Evolutionary conservation across 2,888 invertebrate species (phyloP).

Genomic region (Dryocosmus kuriphilus): DNA sequence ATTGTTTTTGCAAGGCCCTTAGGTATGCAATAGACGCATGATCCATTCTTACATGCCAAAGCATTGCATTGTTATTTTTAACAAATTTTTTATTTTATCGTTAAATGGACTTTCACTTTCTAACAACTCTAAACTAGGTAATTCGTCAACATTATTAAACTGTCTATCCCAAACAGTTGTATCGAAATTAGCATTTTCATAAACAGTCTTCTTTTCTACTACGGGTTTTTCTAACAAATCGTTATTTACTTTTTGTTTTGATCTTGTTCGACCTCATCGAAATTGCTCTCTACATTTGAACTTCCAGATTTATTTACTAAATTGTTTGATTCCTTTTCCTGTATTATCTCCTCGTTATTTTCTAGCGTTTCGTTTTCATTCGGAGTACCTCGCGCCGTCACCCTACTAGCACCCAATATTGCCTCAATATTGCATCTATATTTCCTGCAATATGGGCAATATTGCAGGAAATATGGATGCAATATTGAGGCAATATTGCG

Average conservation of each 20-base stretch:
- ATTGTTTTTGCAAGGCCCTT: slow-evolving; percentile 43
- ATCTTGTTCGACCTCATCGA: background rate
- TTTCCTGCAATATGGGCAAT: too few species aligned
- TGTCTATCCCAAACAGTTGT: slow-evolving; percentile 17
- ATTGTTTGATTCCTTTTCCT: background rate
- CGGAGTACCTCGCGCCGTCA: background rate
- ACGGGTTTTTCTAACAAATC: background rate
- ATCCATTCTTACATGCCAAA: slow-evolving; percentile 62
- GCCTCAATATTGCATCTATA: too few species aligned
- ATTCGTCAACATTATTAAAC: background rate
- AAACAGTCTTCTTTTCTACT: background rate
- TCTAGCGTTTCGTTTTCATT: background rate
- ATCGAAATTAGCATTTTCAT: slow-evolving; percentile 2
- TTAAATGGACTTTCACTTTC: slow-evolving; percentile 38
- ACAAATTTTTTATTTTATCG: slow-evolving; percentile 5
- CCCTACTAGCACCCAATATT: too few species aligned
- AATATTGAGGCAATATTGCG: too few species aligned
- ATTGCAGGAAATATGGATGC: too few species aligned
- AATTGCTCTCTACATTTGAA: background rate
- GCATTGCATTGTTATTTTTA: slow-evolving; percentile 50
- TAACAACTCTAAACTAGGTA: background rate
- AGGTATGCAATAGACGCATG: slow-evolving; percentile 54
- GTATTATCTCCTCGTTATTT: background rate
- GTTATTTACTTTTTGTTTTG: background rate
- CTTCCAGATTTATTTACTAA: background rate